Evolutionary conservation across 2,797 vertebrate species (phyloP).

Genomic region (Smutsia gigantea): DNA sequence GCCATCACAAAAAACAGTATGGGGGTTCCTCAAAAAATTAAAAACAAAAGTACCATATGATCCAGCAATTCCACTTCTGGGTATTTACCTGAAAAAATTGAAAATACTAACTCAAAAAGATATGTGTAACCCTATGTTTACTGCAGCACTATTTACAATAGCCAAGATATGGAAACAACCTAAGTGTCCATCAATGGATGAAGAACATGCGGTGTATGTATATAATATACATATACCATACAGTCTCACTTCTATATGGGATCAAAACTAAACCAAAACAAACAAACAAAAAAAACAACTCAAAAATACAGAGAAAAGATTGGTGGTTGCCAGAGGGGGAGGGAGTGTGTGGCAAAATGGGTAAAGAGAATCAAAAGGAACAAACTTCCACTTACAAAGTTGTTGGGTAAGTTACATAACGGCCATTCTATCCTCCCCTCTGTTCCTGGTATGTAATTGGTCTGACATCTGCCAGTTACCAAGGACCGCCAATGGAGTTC

Average conservation of each 20-base stretch:
- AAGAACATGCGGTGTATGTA: background rate
- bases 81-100: too few relatives aligned
- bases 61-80: too few relatives aligned
- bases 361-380: background rate
- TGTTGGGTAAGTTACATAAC: too few relatives aligned
- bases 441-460: too few relatives aligned
- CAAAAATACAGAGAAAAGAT: background rate
- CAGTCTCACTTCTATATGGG: background rate
- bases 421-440: too few relatives aligned
- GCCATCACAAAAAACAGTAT: too few relatives aligned
- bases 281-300: background rate
- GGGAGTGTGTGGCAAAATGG: background rate
- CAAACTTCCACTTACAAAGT: background rate
- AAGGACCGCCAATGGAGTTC: too few relatives aligned
- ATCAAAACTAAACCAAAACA: background rate
- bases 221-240: background rate
- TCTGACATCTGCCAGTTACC: too few relatives aligned
- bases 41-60: too few relatives aligned
- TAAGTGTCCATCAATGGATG: background rate
- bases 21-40: too few relatives aligned
- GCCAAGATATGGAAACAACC: background rate
- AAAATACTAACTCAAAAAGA: too few relatives aligned
- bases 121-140: too few relatives aligned
- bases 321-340: background rate
- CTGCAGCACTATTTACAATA: background rate